phyloP scores from a whole-genome alignment of 2,797 vertebrate species.

The Myotis planiceps region DNA sequence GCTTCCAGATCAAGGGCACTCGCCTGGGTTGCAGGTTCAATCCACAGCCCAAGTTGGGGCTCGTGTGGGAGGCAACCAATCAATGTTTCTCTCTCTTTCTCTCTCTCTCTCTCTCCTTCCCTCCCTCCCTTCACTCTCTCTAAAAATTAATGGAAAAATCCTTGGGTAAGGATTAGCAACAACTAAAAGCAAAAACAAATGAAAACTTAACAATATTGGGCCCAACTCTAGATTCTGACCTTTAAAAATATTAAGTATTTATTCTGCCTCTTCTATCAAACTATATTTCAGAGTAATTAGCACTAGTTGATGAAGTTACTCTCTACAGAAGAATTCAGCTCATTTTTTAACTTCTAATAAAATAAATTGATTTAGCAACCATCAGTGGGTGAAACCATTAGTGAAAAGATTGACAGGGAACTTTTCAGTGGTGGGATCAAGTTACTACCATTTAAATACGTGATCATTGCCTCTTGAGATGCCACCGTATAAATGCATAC shows the following conservation, averaged over 20 bases:
- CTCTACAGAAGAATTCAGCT: background rate
- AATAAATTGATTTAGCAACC: background rate
- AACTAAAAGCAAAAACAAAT: background rate
- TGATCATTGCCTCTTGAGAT: background rate
- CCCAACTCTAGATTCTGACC: background rate
- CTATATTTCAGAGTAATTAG: background rate
- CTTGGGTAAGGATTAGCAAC: no score
- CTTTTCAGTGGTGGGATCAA: background rate
- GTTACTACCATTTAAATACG: background rate
- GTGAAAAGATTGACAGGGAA: background rate
- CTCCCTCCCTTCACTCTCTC: no score
- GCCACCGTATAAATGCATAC: background rate
- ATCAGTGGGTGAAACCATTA: background rate
- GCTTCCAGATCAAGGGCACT: no score
- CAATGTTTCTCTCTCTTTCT: no score
- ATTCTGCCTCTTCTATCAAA: background rate
- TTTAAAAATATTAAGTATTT: background rate
- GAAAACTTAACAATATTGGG: background rate
- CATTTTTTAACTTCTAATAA: constrained; percentile 22
- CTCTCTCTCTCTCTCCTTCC: no score
- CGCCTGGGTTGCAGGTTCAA: no score
- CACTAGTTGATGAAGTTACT: background rate
- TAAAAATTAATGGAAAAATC: no score
- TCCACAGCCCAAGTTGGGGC: no score
- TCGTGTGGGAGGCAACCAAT: no score